Conservation (phyloP, 1,140 invertebrate genomes). For the Lucilia cuprina region DNA sequence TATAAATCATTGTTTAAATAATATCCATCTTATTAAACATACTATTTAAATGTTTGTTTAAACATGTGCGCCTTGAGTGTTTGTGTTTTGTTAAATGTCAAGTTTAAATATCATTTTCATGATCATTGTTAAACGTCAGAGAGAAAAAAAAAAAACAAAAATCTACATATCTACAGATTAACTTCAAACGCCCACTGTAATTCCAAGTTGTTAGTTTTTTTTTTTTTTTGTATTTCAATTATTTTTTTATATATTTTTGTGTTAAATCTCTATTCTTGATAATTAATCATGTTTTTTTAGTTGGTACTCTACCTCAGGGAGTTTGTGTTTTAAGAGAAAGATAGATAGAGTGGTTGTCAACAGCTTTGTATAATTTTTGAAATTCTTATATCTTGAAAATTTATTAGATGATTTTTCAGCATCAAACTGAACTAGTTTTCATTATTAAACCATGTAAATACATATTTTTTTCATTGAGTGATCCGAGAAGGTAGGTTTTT, state of each 20-base stretch:
- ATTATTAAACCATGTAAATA: too few relatives aligned
- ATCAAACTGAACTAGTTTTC: too few relatives aligned
- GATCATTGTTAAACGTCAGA: neutral
- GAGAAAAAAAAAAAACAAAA: neutral
- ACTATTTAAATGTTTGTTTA: too few relatives aligned
- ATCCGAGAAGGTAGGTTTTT: too few relatives aligned
- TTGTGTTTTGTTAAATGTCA: neutral
- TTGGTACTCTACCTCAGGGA: neutral
- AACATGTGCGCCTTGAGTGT: neutral
- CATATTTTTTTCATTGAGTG: too few relatives aligned
- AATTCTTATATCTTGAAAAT: neutral
- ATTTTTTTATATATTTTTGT: neutral
- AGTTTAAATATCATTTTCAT: conserved; percentile 15
- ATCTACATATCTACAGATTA: neutral
- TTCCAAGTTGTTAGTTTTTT: neutral
- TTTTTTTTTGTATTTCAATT: neutral
- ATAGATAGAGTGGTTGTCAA: neutral
- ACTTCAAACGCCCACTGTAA: neutral
- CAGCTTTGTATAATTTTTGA: neutral
- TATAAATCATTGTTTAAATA: neutral
- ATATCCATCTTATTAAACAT: too few relatives aligned
- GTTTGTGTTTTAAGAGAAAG: neutral
- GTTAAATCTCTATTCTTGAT: neutral
- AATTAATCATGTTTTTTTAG: conserved; percentile 7
- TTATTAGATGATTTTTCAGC: too few relatives aligned